Evolutionary conservation across 2,797 vertebrate species (phyloP), one percentile per base, ranked within the genome.

Genomic region (Epinephelus awoara): DNA sequence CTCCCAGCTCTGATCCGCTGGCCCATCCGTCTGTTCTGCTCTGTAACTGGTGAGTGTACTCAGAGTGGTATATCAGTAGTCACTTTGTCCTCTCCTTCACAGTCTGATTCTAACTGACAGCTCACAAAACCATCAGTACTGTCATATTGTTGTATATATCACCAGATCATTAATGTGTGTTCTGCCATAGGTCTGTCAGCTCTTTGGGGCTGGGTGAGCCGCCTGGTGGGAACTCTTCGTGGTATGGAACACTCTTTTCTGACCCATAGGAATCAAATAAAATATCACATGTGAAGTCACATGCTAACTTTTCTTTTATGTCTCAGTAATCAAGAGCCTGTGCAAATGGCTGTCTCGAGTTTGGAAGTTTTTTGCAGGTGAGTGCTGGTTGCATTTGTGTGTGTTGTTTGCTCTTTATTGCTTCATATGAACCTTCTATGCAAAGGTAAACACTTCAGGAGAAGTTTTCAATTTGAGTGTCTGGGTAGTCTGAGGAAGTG

Each of bases 201-300:
- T 67, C 87, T 95, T 5, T 95, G 95, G 93, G 50, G 88, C 82
- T 93, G 92, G 91, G 83, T 95, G 70, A 75, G 91, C 82, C 89
- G 51, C 18, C 72, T 95, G 0, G 72, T 94, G 38, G 77, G 92
- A 66, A 90, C 93, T 27, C 34, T 95, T 25, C 90, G 87, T 19
- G 91, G 94, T 95, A 91, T 1, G 38, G 77, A 58, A 47, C 5
- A 4, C 4, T 61, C 3, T 42, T 55, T 27, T 72, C 7, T 75
- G 3, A 62, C 3, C 5, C 2, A 34, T 5, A 19, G n/a, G 2
- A 42, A 55, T 54, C 17, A 50, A 58, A 59, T 5, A 3, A 27
- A 64, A 58, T 21, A 5, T 19, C 29, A 44, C 6, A 49, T 59
- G 1, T n/a, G 2, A 57, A 49, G 4, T 2, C 8, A 14, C 12